Conservation (phyloP, 2,888 invertebrate genomes). For the Drosophila mercatorum region DNA sequence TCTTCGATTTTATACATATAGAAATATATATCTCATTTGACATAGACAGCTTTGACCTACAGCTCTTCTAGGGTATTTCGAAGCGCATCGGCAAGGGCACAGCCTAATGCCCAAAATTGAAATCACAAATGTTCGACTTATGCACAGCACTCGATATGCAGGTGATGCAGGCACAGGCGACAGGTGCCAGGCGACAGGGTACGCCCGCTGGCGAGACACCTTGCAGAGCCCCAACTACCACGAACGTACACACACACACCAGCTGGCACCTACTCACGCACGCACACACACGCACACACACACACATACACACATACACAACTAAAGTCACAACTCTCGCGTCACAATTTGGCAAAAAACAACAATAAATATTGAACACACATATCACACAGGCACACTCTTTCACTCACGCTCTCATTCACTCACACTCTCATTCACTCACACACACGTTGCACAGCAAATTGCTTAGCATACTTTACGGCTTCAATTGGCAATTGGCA, state of each 20-base stretch:
- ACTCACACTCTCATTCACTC: background rate
- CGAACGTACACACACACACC: background rate
- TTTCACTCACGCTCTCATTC: slow-evolving; percentile 16
- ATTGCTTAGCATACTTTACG: slow-evolving; percentile 80
- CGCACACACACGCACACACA: background rate
- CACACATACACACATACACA: background rate
- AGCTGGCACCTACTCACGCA: slow-evolving; percentile 1
- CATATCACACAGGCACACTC: slow-evolving; percentile 8
- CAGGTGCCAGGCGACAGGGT: slow-evolving; percentile 20
- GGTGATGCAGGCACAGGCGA: slow-evolving; percentile 28
- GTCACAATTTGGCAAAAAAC: slow-evolving; percentile 60
- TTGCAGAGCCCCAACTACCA: background rate
- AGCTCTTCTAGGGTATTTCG: slow-evolving; percentile 32
- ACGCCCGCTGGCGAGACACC: slow-evolving; percentile 28
- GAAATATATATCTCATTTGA: no score
- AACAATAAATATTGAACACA: slow-evolving; percentile 68
- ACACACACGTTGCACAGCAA: slow-evolving; percentile 52
- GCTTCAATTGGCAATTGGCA: slow-evolving; percentile 80
- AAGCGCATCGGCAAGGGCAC: background rate
- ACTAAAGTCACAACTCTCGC: slow-evolving; percentile 10
- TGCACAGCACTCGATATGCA: slow-evolving; percentile 53
- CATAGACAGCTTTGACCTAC: background rate
- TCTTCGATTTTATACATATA: no score
- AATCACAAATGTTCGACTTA: slow-evolving; percentile 52
- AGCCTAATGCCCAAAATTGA: slow-evolving; percentile 34